A percentile compares a stretch with the other conserved stretches of the same genome.
These are phyloP conservation scores for Phortica okadai DNA, from an alignment of 2,888 invertebrate genomes.

Conservation along the genomic window DNA sequence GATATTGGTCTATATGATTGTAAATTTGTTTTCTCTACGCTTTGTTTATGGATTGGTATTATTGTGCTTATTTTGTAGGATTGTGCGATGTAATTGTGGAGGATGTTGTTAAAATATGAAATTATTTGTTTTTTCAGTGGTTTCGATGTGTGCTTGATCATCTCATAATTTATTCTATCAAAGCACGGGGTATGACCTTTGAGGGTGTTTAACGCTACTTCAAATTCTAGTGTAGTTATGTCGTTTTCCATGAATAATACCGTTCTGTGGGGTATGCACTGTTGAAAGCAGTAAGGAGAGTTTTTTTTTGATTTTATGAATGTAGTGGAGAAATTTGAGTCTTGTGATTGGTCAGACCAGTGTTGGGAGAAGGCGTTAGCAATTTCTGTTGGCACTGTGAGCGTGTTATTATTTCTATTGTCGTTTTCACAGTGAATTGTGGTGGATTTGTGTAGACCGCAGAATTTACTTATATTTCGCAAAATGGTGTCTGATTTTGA, in stretches of 20 bases:
- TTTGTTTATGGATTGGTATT: background rate
- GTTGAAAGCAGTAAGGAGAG: background rate
- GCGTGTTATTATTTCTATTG: background rate
- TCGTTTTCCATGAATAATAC: no score
- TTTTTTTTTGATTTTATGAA: constrained; percentile 8
- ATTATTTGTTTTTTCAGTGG: background rate
- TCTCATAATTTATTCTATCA: background rate
- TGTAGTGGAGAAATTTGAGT: background rate
- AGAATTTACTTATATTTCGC: constrained; percentile 10
- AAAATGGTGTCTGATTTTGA: background rate
- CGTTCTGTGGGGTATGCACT: background rate
- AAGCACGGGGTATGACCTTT: constrained; percentile 3
- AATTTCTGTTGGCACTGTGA: constrained; percentile 4
- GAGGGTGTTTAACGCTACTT: background rate
- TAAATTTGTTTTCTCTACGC: background rate
- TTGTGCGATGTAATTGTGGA: constrained; percentile 14
- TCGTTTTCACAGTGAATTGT: background rate
- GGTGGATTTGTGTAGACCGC: background rate
- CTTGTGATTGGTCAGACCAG: constrained; percentile 18
- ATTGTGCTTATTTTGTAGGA: background rate
- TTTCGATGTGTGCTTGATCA: background rate
- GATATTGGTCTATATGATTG: constrained; percentile 14
- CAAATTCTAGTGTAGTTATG: background rate
- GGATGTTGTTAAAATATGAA: background rate
- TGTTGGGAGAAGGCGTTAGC: background rate